Evolutionary conservation across 30 jellyfish, hydroid and myxozoan genomes (phyloP).

Genomic region (Clytia hemisphaerica): DNA sequence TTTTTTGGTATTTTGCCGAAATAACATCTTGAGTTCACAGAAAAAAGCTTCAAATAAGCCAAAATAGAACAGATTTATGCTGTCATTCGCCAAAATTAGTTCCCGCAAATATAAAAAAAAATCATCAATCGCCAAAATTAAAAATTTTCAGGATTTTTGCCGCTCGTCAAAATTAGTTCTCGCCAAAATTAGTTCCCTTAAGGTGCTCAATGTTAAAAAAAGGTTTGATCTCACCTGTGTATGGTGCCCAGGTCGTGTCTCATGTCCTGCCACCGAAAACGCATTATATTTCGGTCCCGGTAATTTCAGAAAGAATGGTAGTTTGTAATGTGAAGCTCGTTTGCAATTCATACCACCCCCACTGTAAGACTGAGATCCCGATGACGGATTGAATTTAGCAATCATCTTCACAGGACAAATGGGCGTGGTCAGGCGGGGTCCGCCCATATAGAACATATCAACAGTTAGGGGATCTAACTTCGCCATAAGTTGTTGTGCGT

Average conservation of each 20-base stretch:
- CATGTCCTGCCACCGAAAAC: conserved; percentile 88
- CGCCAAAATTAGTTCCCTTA: no score
- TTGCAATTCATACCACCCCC: conserved; percentile 63
- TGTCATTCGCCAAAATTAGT: no score
- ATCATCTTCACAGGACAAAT: conserved; percentile 81
- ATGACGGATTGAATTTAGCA: conserved; percentile 89
- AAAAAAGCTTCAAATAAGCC: no score
- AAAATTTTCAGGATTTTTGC: no score
- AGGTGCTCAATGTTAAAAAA: no score
- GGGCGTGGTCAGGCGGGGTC: conserved; percentile 69
- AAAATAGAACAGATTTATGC: no score
- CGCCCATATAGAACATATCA: conserved; percentile 55
- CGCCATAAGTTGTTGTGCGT: conserved; percentile 47
- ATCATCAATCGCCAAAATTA: no score
- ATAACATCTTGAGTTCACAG: no score
- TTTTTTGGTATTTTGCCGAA: no score
- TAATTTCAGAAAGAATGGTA: conserved; percentile 71
- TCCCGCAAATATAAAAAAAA: no score
- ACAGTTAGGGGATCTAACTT: conserved; percentile 60
- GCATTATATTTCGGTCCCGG: conserved; percentile 86
- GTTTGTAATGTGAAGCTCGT: conserved; percentile 56
- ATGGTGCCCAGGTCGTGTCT: conserved; percentile 96
- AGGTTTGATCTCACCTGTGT: conserved; percentile 93
- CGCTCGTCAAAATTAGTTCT: no score
- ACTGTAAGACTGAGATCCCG: conserved; percentile 89